Percentiles rank a stretch among this genome's conserved stretches.
Evolutionary conservation across 1,140 invertebrate genomes (phyloP).

Genomic region (Nephotettix cincticeps): DNA sequence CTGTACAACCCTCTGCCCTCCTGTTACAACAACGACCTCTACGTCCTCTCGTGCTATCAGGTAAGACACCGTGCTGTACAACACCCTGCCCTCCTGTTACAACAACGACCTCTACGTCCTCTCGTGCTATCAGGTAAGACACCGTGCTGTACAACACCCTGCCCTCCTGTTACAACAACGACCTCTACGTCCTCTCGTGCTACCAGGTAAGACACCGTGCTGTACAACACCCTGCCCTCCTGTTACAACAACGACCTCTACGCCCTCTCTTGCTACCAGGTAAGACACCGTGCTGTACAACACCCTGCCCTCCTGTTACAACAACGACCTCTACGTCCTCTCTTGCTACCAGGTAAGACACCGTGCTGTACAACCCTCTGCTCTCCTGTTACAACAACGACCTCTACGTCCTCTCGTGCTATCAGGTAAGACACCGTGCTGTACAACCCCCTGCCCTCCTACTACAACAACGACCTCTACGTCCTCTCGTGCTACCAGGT

Average conservation of each 20-base stretch:
- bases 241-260: slow-evolving; percentile 19
- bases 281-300: slow-evolving; percentile 9
- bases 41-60: slow-evolving; percentile 20
- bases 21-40: slow-evolving; percentile 20
- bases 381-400: slow-evolving; percentile 20
- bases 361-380: slow-evolving; percentile 15
- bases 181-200: no score
- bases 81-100: no score
- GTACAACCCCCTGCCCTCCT: no score
- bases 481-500: no score
- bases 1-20: slow-evolving; percentile 14
- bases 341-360: slow-evolving; percentile 11
- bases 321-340: slow-evolving; percentile 3
- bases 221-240: slow-evolving; percentile 5
- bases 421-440: slow-evolving; percentile 21
- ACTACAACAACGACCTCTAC: no score
- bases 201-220: no score
- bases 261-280: slow-evolving; percentile 17
- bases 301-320: slow-evolving; percentile 2
- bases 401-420: slow-evolving; percentile 14
- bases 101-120: no score
- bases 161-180: no score
- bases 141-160: no score
- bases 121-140: no score
- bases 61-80: no score